These are phyloP conservation scores for Resseliella maxima DNA, from an alignment of 2,888 invertebrate genomes.

Conservation along the genomic window DNA sequence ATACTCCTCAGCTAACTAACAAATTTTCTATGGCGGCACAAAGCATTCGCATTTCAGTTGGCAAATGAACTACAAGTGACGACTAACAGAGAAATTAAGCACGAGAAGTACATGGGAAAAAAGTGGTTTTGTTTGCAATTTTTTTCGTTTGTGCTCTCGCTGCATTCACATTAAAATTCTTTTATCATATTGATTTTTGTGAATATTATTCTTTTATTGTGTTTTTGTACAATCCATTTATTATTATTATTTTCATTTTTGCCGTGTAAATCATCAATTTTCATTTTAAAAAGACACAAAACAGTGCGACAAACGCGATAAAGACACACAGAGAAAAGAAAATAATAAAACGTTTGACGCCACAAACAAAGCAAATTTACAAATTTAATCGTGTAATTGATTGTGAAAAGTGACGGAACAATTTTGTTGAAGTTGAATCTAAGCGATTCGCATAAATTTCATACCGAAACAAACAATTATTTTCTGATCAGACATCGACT, in stretches of 20 bases:
- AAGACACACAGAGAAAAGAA: background rate
- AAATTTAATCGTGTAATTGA: conserved; percentile 11
- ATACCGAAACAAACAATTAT: background rate
- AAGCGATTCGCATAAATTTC: background rate
- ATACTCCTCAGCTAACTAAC: background rate
- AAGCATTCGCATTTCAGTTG: conserved; percentile 55
- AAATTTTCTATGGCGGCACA: conserved; percentile 42
- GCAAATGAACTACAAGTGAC: conserved; percentile 51
- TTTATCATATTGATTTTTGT: background rate
- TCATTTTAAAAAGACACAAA: background rate
- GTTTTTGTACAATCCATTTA: conserved; percentile 7
- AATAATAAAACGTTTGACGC: background rate
- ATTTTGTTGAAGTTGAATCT: background rate
- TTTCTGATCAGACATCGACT: background rate
- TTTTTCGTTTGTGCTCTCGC: conserved; percentile 51
- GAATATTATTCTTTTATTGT: background rate
- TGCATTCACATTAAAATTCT: background rate
- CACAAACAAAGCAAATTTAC: background rate
- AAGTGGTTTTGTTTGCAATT: conserved; percentile 2
- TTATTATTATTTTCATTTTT: too few species aligned
- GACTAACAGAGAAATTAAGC: conserved; percentile 6
- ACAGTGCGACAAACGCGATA: background rate
- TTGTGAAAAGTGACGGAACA: background rate
- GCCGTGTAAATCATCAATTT: too few species aligned
- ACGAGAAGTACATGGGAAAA: conserved; percentile 43